A percentile compares a stretch with the other conserved stretches of the same genome.
Conservation (phyloP, 2,113 vertebrate genomes). For the Ahaetulla prasina region DNA sequence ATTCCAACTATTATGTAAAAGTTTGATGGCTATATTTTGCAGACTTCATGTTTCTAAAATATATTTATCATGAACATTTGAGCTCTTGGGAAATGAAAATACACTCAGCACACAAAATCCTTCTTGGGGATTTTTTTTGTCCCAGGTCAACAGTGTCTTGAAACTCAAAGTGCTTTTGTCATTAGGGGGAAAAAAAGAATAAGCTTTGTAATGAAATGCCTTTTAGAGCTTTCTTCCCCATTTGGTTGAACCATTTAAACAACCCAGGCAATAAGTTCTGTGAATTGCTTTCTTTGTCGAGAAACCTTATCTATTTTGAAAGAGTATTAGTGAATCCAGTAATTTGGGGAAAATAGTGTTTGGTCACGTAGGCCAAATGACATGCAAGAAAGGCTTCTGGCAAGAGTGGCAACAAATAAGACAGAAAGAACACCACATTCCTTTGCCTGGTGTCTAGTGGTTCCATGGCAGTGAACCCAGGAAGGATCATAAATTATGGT, state of each 20-base stretch:
- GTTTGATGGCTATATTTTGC: not conserved
- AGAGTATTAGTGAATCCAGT: not conserved
- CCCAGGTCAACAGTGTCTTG: constrained; percentile 39
- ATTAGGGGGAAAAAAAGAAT: not conserved
- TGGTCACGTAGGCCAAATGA: not conserved
- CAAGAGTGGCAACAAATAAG: not conserved
- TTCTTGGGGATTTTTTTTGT: not conserved
- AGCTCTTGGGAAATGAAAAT: not conserved
- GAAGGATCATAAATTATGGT: not conserved
- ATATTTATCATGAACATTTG: not conserved
- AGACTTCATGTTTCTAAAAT: not conserved
- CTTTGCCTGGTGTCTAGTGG: not conserved
- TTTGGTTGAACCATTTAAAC: constrained; percentile 14
- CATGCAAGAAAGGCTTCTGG: not conserved
- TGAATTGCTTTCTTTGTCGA: constrained; percentile 19
- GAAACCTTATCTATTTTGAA: not conserved
- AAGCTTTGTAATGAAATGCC: not conserved
- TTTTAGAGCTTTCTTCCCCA: constrained; percentile 2
- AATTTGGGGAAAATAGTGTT: not conserved
- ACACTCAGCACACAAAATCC: not conserved
- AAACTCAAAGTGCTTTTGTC: constrained; percentile 45
- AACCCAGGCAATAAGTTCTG: not conserved
- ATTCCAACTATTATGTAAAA: not conserved
- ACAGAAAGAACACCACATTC: not conserved
- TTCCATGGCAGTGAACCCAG: not conserved